These are phyloP conservation scores for Cryptoblepharus egeriae DNA, from an alignment of 2,797 vertebrate genomes.

Conservation along the genomic window DNA sequence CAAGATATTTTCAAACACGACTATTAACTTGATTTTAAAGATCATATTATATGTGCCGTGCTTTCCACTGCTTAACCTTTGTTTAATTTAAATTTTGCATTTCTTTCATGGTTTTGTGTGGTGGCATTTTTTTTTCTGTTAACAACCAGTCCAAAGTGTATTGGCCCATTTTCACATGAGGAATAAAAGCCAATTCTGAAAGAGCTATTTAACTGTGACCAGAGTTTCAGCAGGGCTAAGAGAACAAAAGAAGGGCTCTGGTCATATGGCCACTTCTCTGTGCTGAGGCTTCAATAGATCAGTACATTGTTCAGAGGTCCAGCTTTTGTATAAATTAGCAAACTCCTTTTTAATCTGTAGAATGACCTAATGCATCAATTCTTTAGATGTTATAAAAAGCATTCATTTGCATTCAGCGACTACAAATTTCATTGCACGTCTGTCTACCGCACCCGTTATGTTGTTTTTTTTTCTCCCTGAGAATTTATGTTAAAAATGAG, in stretches of 20 bases:
- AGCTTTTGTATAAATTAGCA: slow-evolving; percentile 68
- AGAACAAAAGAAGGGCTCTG: slow-evolving; percentile 71
- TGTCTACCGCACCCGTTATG: slow-evolving; percentile 3
- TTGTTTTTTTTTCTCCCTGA: neutral
- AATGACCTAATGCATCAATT: slow-evolving; percentile 66
- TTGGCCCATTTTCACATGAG: slow-evolving; percentile 72
- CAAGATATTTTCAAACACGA: slow-evolving; percentile 74
- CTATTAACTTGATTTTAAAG: slow-evolving; percentile 73
- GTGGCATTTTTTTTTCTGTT: slow-evolving; percentile 52
- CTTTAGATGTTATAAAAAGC: slow-evolving; percentile 49
- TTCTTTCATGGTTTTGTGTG: slow-evolving; percentile 73
- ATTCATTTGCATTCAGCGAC: slow-evolving; percentile 47
- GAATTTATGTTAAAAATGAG: slow-evolving; percentile 29
- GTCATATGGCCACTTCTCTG: slow-evolving; percentile 40
- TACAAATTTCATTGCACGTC: slow-evolving; percentile 5
- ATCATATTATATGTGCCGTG: neutral
- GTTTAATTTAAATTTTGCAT: slow-evolving; percentile 54
- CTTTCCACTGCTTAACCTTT: no score
- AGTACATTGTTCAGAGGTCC: slow-evolving; percentile 38
- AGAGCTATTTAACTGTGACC: slow-evolving; percentile 80
- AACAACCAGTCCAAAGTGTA: slow-evolving; percentile 76
- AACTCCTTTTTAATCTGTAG: slow-evolving; percentile 59
- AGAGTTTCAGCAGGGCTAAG: slow-evolving; percentile 67
- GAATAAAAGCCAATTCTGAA: slow-evolving; percentile 76
- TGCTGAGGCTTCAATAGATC: slow-evolving; percentile 49